phyloP scores from a whole-genome alignment of 2,888 invertebrate genomes.

The Pyrochroa serraticornis region DNA sequence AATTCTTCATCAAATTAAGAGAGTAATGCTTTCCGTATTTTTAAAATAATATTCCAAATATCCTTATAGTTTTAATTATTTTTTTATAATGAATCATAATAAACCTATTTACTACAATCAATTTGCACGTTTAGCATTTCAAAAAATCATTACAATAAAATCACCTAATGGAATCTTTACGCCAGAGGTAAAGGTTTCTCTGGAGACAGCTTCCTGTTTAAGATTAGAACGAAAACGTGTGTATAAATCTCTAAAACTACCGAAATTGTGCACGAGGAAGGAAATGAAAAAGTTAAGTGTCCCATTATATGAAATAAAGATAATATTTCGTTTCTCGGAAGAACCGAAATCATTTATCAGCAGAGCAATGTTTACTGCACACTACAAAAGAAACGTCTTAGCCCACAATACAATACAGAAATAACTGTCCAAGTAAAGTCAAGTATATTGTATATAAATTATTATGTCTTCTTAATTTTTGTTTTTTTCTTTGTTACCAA shows the following conservation, averaged over 20 bases:
- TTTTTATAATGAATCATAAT: no score
- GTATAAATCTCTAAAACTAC: conserved; percentile 6
- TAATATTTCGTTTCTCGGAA: conserved; percentile 8
- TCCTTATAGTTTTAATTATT: no score
- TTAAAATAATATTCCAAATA: no score
- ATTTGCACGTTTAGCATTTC: no score
- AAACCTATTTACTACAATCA: no score
- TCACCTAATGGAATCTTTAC: no score
- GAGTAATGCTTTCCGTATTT: no score
- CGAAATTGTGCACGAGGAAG: background rate
- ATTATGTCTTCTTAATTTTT: background rate
- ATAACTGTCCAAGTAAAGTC: conserved; percentile 8
- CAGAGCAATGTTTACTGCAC: conserved; percentile 16
- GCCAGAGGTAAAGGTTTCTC: no score
- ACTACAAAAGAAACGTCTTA: conserved; percentile 21
- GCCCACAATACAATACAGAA: conserved; percentile 9
- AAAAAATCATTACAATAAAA: no score
- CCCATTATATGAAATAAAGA: conserved; percentile 14
- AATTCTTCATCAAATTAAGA: no score
- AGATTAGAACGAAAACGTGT: background rate
- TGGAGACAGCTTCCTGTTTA: no score
- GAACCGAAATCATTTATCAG: conserved; percentile 20
- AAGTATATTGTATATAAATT: conserved; percentile 8
- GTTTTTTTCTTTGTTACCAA: background rate
- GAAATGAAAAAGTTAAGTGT: conserved; percentile 20